Evolutionary conservation across 2,888 invertebrate species (phyloP).

Genomic region (Cryptocheilus praepositus): DNA sequence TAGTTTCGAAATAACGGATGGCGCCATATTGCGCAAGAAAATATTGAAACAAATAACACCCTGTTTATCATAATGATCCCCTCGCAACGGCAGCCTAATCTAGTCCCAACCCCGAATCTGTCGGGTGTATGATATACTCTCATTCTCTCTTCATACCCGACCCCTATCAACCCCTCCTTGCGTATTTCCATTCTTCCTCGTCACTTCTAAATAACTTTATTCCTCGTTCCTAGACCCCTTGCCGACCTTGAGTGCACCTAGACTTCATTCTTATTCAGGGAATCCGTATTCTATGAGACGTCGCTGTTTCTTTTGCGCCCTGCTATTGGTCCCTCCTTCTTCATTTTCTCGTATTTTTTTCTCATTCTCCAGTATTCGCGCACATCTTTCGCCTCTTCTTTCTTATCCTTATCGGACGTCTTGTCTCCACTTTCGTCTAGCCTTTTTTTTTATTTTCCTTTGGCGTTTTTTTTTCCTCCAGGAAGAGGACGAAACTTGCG

Average conservation of each 20-base stretch:
- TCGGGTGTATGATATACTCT: slow-evolving; percentile 29
- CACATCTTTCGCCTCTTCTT: slow-evolving; percentile 16
- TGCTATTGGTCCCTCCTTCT: too few relatives aligned
- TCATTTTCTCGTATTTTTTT: slow-evolving; percentile 32
- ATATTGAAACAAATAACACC: too few relatives aligned
- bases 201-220: slow-evolving; percentile 55
- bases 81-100: background rate
- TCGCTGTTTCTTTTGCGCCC: slow-evolving; percentile 31
- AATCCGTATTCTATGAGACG: slow-evolving; percentile 57
- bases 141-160: slow-evolving; percentile 27
- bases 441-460: slow-evolving; percentile 10
- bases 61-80: too few relatives aligned
- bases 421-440: background rate
- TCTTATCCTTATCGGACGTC: slow-evolving; percentile 15
- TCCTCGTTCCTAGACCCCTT: slow-evolving; percentile 30
- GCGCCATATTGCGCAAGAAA: too few relatives aligned
- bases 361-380: background rate
- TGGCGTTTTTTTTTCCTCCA: slow-evolving; percentile 12
- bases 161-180: slow-evolving; percentile 15
- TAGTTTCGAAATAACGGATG: too few relatives aligned
- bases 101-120: background rate
- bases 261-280: slow-evolving; percentile 57
- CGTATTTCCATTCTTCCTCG: slow-evolving; percentile 33
- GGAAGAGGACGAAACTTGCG: slow-evolving; percentile 48
- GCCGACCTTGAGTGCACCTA: slow-evolving; percentile 40